Percentiles rank a stretch among this genome's conserved stretches.
Conservation (phyloP, 2,113 vertebrate genomes). For the Oncorhynchus clarkii region DNA sequence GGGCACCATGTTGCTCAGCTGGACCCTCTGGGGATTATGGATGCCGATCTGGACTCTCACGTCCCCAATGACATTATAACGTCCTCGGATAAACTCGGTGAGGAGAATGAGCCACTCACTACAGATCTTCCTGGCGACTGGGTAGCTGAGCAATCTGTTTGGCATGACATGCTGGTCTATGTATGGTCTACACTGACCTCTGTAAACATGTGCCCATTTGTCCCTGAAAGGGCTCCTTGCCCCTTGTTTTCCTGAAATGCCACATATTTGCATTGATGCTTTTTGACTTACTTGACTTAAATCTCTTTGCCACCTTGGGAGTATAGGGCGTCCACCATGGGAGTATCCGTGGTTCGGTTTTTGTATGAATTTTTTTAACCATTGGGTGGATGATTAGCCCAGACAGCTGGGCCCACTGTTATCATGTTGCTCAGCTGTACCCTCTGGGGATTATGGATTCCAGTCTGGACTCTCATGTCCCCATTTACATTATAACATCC, state of each 20-base stretch:
- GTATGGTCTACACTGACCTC: neutral
- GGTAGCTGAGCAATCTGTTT: neutral
- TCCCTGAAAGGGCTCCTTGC: neutral
- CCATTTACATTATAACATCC: constrained; percentile 97
- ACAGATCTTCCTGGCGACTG: neutral
- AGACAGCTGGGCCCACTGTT: too few relatives aligned
- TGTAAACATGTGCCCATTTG: neutral
- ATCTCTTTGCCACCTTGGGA: too few relatives aligned
- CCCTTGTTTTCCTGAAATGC: too few relatives aligned
- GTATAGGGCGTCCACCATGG: too few relatives aligned
- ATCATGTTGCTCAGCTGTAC: constrained; percentile 95
- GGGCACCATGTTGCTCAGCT: constrained; percentile 99
- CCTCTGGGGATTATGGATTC: constrained; percentile 99
- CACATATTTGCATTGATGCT: too few relatives aligned
- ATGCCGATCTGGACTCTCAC: constrained; percentile 98
- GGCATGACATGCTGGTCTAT: neutral
- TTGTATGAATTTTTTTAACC: too few relatives aligned
- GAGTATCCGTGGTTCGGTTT: too few relatives aligned
- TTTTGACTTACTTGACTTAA: too few relatives aligned
- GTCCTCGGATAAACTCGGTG: constrained; percentile 99
- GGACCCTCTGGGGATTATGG: constrained; percentile 99
- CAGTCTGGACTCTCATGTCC: constrained; percentile 96
- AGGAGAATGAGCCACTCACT: constrained; percentile 65
- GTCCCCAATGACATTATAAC: constrained; percentile 98
- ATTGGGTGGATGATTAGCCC: too few relatives aligned